Percentiles rank a stretch among this genome's conserved stretches.
Conservation (phyloP, 2,113 vertebrate genomes). For the Fregetta grallaria region DNA sequence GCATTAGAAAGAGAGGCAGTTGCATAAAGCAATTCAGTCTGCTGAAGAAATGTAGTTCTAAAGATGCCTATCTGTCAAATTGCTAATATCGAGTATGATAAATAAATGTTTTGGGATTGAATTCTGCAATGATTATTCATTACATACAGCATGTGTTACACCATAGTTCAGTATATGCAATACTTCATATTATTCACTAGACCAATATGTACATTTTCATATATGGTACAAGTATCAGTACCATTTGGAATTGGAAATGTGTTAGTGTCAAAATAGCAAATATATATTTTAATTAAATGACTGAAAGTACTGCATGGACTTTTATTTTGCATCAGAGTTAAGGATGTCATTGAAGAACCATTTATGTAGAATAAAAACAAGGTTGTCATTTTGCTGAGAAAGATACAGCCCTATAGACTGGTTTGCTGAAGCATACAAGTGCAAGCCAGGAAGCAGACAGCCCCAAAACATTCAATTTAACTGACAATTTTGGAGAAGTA, state of each 20-base stretch:
- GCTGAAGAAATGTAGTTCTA: not conserved
- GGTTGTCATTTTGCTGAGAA: not conserved
- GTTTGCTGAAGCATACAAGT: not conserved
- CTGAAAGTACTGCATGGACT: not conserved
- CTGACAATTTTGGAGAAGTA: not conserved
- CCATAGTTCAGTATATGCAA: not conserved
- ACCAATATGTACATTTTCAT: not conserved
- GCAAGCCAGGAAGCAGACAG: not conserved
- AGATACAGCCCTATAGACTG: not conserved
- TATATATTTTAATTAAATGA: not conserved
- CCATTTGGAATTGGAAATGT: not conserved
- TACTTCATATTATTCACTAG: not conserved
- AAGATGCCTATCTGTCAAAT: not conserved
- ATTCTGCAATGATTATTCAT: not conserved
- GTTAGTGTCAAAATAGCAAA: not conserved
- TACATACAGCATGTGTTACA: not conserved
- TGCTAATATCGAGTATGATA: not conserved
- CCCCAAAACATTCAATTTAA: not conserved
- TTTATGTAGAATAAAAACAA: not conserved
- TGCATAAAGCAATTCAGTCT: not conserved
- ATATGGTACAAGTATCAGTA: rapidly evolving
- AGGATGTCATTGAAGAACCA: not conserved
- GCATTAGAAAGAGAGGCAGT: not conserved
- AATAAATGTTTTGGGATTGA: not conserved
- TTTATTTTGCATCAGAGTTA: not conserved